Evolutionary conservation across 2,113 vertebrate genomes (phyloP), one percentile per base, ranked within the genome.

Genomic region (Grammomys dolichurus): DNA sequence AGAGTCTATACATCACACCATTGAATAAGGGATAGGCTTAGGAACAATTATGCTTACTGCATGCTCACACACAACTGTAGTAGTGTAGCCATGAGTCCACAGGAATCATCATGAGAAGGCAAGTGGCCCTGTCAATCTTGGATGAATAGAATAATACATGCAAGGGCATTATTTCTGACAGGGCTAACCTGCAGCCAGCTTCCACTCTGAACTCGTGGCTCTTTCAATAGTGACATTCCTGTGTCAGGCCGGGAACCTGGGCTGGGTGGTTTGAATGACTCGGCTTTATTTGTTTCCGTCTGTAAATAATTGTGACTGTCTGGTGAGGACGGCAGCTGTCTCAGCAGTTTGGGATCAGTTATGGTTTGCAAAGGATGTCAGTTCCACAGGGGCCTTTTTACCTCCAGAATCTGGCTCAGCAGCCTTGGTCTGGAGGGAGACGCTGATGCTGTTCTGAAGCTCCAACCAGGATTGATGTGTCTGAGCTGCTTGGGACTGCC

Each of bases 401-500:
- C 14, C 17, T 1, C 43, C n/a, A 13, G 20, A 24, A 1, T 33
- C n/a, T 46, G 48, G 69, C 85, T 87, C 46, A 73, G 86, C 88
- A 89, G 58, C 92, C 81, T 91, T 86, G 65, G 8, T 28, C 48
- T 9, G 81, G 43, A 87, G 95, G 89, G 48, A 46, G 67, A 13
- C 10, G 4, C 1, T 4, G 56, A 73, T 28, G 56, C 24, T 14
- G 40, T 17, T 73, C 43, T 54, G 72, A 33, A 70, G 51, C 26
- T 43, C 22, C 36, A 12, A 1, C 46, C n/a, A 63, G 43, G 40
- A 19, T 3, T 9, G 33, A 40, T 33, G n/a, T 13, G 20, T 31
- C 16, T 5, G 24, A 7, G 69, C n/a, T 13, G 75, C 24, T 26
- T 0, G 3, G 13, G 14, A 1, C 76, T 1, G 0, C 5, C 26